These are phyloP conservation scores for Cephus pygmeus DNA, from an alignment of 2,888 invertebrate species.

Conservation along the genomic window DNA sequence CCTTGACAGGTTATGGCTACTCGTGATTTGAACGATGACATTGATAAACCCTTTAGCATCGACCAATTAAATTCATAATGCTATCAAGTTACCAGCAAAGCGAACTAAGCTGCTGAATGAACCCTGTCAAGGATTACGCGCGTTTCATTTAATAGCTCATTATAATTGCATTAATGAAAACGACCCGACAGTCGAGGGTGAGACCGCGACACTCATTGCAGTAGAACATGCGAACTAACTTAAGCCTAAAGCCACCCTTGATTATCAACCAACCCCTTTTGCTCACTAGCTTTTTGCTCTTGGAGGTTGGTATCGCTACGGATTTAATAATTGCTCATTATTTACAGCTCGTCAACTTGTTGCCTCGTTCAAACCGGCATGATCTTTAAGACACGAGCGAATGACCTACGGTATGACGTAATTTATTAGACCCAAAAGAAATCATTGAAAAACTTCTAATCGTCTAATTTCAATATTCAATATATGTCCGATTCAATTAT, in stretches of 20 bases:
- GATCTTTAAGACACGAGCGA: background rate
- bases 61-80: background rate
- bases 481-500: background rate
- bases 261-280: background rate
- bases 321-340: background rate
- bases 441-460: background rate
- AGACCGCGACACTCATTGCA: constrained; percentile 48
- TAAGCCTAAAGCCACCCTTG: background rate
- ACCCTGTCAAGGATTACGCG: constrained; percentile 53
- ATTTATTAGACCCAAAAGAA: background rate
- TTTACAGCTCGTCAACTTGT: background rate
- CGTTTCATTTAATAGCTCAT: constrained; percentile 59
- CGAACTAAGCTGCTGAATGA: constrained; percentile 26
- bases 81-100: background rate
- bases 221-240: constrained; percentile 47
- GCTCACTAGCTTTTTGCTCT: background rate
- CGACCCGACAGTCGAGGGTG: constrained; percentile 37
- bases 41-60: background rate
- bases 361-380: background rate
- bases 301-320: background rate
- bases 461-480: background rate
- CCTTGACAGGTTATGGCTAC: background rate
- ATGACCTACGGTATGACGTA: background rate
- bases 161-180: constrained; percentile 62
- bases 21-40: background rate